A percentile compares a stretch with the other conserved stretches of the same genome.
phyloP scores from a whole-genome alignment of 2,113 vertebrate genomes.

The Chaetorhynchus papuensis region DNA sequence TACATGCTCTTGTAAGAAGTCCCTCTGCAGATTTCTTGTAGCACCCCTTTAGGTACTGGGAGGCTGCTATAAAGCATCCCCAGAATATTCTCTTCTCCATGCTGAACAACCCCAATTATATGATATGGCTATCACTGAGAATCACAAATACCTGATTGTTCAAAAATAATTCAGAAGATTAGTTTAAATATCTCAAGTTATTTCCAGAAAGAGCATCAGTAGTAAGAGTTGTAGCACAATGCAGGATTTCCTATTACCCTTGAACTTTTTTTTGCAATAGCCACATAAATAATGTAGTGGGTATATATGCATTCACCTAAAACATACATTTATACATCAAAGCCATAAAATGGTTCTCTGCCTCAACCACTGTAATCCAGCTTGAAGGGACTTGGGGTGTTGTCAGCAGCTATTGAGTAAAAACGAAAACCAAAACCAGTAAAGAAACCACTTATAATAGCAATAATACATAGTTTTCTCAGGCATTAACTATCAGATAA shows the following conservation, averaged over 20 bases:
- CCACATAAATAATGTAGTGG: not conserved
- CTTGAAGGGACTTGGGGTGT: not conserved
- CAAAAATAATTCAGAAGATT: not conserved
- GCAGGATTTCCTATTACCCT: not conserved
- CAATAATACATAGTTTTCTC: conserved; percentile 45
- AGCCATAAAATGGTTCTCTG: not conserved
- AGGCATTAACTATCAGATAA: conserved; percentile 64
- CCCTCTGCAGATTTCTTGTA: not conserved
- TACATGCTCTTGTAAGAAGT: not conserved
- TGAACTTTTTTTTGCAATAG: not conserved
- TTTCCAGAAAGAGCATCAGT: not conserved
- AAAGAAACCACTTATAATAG: conserved; percentile 45
- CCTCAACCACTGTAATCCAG: conserved; percentile 29
- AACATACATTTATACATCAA: not conserved
- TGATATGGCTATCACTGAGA: not conserved
- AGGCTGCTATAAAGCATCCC: not conserved
- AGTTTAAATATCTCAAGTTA: not conserved
- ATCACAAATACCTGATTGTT: not conserved
- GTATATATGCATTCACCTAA: not conserved
- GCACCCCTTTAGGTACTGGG: not conserved
- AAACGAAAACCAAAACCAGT: conserved; percentile 50
- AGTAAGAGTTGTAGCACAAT: not conserved
- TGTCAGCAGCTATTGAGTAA: conserved; percentile 50
- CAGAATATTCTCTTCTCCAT: not conserved
- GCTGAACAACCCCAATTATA: not conserved